Conservation (phyloP, 2,888 invertebrate genomes). For the Tachina lurida region DNA sequence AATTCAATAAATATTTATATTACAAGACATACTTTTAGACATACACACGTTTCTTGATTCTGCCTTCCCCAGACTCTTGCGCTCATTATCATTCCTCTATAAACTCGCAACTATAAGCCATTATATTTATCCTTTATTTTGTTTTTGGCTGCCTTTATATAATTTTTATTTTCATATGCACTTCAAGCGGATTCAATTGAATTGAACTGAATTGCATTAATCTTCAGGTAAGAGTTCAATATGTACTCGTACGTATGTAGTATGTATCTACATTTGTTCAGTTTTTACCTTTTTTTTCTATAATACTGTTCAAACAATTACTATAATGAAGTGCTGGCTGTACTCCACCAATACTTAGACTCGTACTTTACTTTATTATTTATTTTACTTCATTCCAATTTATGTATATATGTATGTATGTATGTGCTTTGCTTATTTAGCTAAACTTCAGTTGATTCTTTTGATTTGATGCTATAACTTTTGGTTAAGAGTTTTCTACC, state of each 20-base stretch:
- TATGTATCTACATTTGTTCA: neutral
- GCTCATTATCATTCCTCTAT: constrained; percentile 22
- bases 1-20: constrained; percentile 69
- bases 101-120: constrained; percentile 56
- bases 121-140: constrained; percentile 62
- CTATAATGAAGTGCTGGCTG: constrained; percentile 65
- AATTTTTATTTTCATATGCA: constrained; percentile 5
- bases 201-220: constrained; percentile 52
- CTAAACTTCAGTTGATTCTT: constrained; percentile 64
- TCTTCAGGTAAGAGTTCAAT: constrained; percentile 61
- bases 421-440: constrained; percentile 58
- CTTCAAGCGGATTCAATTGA: constrained; percentile 39
- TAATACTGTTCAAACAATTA: constrained; percentile 67
- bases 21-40: constrained; percentile 16
- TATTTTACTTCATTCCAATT: constrained; percentile 53
- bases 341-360: constrained; percentile 20
- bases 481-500: constrained; percentile 44
- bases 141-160: constrained; percentile 16
- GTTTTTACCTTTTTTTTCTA: constrained; percentile 21
- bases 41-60: constrained; percentile 32
- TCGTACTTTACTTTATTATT: constrained; percentile 57
- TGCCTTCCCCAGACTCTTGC: neutral
- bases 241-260: neutral
- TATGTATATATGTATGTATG: neutral
- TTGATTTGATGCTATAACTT: constrained; percentile 61